These are phyloP conservation scores for Menura novaehollandiae DNA, from an alignment of 2,113 vertebrate species.

Conservation along the genomic window DNA sequence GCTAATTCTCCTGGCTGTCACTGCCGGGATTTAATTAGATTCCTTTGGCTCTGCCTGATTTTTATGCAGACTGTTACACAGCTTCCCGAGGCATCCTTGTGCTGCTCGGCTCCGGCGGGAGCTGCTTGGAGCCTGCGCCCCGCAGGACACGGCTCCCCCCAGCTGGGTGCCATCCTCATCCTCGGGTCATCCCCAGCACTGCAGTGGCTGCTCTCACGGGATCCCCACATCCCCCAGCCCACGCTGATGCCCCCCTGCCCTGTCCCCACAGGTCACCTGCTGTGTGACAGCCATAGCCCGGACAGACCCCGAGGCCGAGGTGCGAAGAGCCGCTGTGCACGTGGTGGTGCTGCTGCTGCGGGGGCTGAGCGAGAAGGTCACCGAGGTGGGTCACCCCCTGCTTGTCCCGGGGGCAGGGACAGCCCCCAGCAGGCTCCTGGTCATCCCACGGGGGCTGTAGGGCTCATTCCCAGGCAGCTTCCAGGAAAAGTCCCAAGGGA, in stretches of 20 bases:
- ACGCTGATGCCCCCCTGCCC: neutral
- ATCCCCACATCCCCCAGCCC: too few relatives aligned
- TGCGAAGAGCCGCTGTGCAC: slow-evolving; percentile 88
- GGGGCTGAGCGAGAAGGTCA: slow-evolving; percentile 85
- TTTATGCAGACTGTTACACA: slow-evolving; percentile 33
- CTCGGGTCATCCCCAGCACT: neutral
- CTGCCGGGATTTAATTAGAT: slow-evolving; percentile 50
- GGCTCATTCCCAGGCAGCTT: neutral
- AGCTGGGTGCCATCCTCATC: neutral
- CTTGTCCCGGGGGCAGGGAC: neutral
- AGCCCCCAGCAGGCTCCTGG: neutral
- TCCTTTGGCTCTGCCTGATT: slow-evolving; percentile 53
- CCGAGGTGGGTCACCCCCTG: slow-evolving; percentile 76
- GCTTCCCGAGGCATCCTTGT: slow-evolving; percentile 17
- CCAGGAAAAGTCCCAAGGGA: neutral
- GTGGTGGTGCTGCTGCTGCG: slow-evolving; percentile 85
- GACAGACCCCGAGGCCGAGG: slow-evolving; percentile 82
- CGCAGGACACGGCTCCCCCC: fast-evolving
- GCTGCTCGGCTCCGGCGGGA: fast-evolving
- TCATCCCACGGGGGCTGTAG: fast-evolving
- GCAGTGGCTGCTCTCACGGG: fast-evolving
- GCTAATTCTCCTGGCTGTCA: slow-evolving; percentile 64
- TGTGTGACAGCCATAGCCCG: slow-evolving; percentile 81
- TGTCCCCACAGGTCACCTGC: slow-evolving; percentile 61
- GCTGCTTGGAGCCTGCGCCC: fast-evolving